Percentiles rank a stretch among this genome's conserved stretches.
Conservation (phyloP, 2,113 vertebrate species). For the Mesitornis unicolor region DNA sequence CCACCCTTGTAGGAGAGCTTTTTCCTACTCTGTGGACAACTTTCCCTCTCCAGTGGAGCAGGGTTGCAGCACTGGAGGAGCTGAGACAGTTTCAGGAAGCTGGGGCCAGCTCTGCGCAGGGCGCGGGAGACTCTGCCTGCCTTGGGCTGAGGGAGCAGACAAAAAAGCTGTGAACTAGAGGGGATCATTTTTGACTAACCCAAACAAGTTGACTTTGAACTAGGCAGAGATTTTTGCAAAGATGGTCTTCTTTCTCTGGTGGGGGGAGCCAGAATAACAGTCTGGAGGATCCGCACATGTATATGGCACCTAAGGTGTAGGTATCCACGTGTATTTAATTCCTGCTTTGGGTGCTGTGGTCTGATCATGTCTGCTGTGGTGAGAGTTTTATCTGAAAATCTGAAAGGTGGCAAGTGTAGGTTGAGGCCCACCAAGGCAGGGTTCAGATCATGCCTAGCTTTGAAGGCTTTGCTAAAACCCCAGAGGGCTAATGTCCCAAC, state of each 20-base stretch:
- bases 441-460: neutral
- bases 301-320: neutral
- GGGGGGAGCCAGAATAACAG: neutral
- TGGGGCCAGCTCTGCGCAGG: accelerated
- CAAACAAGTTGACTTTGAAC: neutral
- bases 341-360: neutral
- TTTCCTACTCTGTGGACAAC: neutral
- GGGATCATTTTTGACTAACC: neutral
- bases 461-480: neutral
- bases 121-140: accelerated
- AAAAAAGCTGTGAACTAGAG: neutral
- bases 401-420: neutral
- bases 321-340: neutral
- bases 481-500: neutral
- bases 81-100: neutral
- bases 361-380: neutral
- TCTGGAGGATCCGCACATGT: neutral
- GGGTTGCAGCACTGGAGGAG: neutral
- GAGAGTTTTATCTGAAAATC: neutral
- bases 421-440: neutral
- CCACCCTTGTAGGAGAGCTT: neutral
- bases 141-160: neutral
- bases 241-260: neutral
- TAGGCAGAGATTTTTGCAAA: neutral
- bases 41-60: neutral